phyloP scores from a whole-genome alignment of 92 coral and sea anemone species.

The Blastomussa wellsi region DNA sequence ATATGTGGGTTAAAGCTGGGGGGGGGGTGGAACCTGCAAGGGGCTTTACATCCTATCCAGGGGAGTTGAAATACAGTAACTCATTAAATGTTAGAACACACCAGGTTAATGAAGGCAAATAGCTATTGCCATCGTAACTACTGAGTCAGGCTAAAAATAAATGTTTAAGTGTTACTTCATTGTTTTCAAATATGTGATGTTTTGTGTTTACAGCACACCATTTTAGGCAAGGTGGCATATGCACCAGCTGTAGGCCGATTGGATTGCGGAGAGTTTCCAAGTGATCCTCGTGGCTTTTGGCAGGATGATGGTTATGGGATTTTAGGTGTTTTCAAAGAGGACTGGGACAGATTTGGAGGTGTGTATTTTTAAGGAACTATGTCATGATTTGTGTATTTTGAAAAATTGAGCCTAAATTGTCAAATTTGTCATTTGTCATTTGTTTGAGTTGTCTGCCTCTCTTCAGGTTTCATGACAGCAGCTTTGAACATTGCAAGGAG shows the following conservation, averaged over 20 bases:
- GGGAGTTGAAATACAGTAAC: too few relatives aligned
- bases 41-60: too few relatives aligned
- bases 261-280: slow-evolving; percentile 30
- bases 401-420: too few relatives aligned
- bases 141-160: neutral
- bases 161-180: neutral
- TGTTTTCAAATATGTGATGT: neutral
- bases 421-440: too few relatives aligned
- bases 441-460: too few relatives aligned
- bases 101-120: too few relatives aligned
- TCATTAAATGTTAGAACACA: too few relatives aligned
- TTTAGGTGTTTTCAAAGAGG: slow-evolving; percentile 38
- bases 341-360: slow-evolving; percentile 54
- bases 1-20: too few relatives aligned
- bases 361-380: neutral
- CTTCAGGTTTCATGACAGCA: too few relatives aligned
- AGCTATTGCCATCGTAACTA: neutral
- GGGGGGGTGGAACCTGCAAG: too few relatives aligned
- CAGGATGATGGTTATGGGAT: slow-evolving; percentile 44
- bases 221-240: slow-evolving; percentile 39
- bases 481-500: too few relatives aligned
- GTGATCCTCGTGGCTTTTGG: slow-evolving; percentile 38
- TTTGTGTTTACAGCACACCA: slow-evolving; percentile 33
- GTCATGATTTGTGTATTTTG: too few relatives aligned
- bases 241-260: slow-evolving; percentile 39